These are phyloP conservation scores for Pristionchus japonicus DNA, from an alignment of 2,888 invertebrate species.

Conservation along the genomic window DNA sequence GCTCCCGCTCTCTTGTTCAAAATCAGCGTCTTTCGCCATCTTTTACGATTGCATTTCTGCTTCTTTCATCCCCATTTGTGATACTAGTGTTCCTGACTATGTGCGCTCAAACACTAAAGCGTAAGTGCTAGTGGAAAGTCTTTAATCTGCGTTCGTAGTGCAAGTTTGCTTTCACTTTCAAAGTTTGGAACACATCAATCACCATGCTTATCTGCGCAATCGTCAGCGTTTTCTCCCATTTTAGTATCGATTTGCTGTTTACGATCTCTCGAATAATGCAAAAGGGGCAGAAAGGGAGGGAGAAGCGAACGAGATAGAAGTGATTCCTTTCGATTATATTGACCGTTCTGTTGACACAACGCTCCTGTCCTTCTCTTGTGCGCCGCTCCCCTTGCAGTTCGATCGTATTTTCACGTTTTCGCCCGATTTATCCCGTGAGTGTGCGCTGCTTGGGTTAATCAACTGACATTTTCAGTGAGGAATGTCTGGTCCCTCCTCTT, in stretches of 20 bases:
- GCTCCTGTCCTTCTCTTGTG: neutral
- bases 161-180: neutral
- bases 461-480: neutral
- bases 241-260: neutral
- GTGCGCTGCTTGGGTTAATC: neutral
- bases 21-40: neutral
- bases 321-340: conserved; percentile 18
- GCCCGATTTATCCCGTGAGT: neutral
- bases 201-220: neutral
- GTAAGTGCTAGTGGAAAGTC: neutral
- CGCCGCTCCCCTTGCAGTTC: conserved; percentile 7
- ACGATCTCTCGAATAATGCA: neutral
- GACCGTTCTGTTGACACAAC: conserved; percentile 22
- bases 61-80: neutral
- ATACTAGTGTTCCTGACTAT: neutral
- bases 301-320: neutral
- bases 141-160: neutral
- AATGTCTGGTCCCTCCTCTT: conserved; percentile 27
- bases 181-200: neutral
- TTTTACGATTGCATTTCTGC: neutral
- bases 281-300: neutral
- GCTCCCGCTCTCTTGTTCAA: neutral
- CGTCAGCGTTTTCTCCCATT: neutral
- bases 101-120: neutral
- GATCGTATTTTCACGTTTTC: neutral